These are phyloP conservation scores for Exocentrus adspersus DNA, from an alignment of 2,888 invertebrate genomes.

Conservation along the genomic window DNA sequence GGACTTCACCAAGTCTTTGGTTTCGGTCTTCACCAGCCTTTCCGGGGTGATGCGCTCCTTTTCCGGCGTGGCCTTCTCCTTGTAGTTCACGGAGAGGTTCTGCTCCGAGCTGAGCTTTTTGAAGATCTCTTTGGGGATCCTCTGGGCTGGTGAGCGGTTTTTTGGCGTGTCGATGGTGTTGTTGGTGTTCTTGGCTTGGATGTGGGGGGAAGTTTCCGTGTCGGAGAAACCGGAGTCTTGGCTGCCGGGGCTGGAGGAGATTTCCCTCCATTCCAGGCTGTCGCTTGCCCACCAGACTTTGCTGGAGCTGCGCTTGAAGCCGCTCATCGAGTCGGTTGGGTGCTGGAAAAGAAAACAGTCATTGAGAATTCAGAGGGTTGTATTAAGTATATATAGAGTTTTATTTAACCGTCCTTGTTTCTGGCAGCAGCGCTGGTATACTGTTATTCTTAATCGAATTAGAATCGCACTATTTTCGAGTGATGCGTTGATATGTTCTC, in stretches of 20 bases:
- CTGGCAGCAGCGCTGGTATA: no score
- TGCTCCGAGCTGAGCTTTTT: conserved; percentile 47
- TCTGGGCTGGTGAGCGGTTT: conserved; percentile 31
- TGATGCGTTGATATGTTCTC: neutral
- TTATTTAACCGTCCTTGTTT: no score
- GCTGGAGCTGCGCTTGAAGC: conserved; percentile 74
- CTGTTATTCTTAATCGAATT: no score
- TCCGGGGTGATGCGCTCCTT: conserved; percentile 42
- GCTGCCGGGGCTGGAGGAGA: conserved; percentile 74
- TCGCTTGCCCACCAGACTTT: conserved; percentile 74
- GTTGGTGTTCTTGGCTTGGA: conserved; percentile 57
- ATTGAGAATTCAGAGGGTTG: no score
- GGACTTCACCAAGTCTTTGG: conserved; percentile 35
- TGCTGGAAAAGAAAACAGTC: conserved; percentile 35
- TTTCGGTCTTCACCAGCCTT: conserved; percentile 39
- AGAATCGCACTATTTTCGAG: neutral
- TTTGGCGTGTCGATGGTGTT: conserved; percentile 30
- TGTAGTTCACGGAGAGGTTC: conserved; percentile 60
- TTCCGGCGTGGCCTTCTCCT: conserved; percentile 60
- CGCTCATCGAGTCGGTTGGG: conserved; percentile 65
- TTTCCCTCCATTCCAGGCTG: conserved; percentile 60
- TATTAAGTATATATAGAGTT: no score
- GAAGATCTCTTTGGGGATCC: conserved; percentile 54
- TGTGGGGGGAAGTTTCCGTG: conserved; percentile 74
- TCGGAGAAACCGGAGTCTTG: conserved; percentile 82